Evolutionary conservation across 2,113 vertebrate genomes (phyloP), one percentile per base, ranked within the genome.

Genomic region (Antechinus stuartii): DNA sequence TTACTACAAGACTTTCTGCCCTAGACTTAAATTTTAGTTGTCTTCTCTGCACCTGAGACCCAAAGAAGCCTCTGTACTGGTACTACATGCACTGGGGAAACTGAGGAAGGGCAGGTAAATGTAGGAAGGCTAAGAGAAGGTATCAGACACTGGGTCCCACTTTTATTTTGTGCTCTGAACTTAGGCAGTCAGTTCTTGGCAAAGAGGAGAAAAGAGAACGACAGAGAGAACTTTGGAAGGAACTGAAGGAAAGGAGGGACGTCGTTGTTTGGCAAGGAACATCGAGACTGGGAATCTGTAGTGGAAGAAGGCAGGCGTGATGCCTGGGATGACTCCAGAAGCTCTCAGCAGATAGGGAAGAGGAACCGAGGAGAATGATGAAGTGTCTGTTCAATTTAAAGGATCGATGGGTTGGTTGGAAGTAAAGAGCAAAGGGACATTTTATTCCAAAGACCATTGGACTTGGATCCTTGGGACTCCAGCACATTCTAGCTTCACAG

Each of bases 261-360:
- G n/a, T 35, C 91, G 46, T 54, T 35, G 68, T 92, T 92, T 90
- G 49, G 95, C 90, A 90, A 96, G 25, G 7, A n/a, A 93, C 54
- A 22, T 46, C 55, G 57, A 91, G 91, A 68, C 11, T 52, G 35
- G 25, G 84, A 94, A 26, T 93, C 93, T 92, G 52, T 47, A 68
- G 94, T 61, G n/a, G 68, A 84, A 14, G 68, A 84, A 84, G 10
- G 35, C 35, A 84, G 35, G 68, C n/a, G 23, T 54, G 11, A 52
- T 47, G 6, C 50, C 7, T 2, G 50, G n/a, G 22, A 84, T 53
- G n/a, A 53, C 50, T 84, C 55, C n/a, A 49, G 95, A 94, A 76
- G 3, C 2, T 61, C 47, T 90, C 57, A 23, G 47, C 24, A 89
- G 27, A 47, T 52, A 42, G 22, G 5, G 90, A 94, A 94, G 55